Evolutionary conservation across 2,888 invertebrate genomes (phyloP).

Genomic region (Melanostoma mellinum): DNA sequence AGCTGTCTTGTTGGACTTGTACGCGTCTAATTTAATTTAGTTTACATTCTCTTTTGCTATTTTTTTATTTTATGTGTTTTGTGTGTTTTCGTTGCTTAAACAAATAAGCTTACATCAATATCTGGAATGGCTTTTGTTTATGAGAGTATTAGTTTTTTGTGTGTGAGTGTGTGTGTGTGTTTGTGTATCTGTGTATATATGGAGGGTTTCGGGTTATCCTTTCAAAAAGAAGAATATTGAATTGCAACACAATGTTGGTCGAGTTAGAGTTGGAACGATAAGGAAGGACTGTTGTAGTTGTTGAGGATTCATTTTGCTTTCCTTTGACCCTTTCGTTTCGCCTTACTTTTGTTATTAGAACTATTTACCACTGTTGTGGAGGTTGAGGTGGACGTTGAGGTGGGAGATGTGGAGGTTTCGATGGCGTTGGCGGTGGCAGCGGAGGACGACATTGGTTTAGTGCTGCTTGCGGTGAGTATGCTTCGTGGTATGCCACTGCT

Average conservation of each 20-base stretch:
- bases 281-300: not conserved
- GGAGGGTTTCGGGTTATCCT: conserved; percentile 23
- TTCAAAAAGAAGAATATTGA: conserved; percentile 28
- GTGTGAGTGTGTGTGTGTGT: not conserved
- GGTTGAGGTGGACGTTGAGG: conserved; percentile 5
- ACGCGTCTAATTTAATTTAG: conserved; percentile 45
- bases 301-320: conserved; percentile 53
- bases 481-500: conserved; percentile 80
- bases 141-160: conserved; percentile 24
- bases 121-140: conserved; percentile 57
- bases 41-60: conserved; percentile 26
- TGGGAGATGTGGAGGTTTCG: not conserved
- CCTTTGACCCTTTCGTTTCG: conserved; percentile 59
- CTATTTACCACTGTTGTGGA: conserved; percentile 46
- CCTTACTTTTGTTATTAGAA: conserved; percentile 56
- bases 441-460: conserved; percentile 16
- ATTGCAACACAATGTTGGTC: conserved; percentile 15
- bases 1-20: conserved; percentile 22
- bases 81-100: conserved; percentile 35
- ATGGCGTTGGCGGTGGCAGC: not conserved
- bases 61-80: conserved; percentile 18
- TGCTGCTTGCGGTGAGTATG: conserved; percentile 42
- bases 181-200: not conserved
- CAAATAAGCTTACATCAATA: conserved; percentile 68
- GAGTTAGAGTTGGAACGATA: not conserved